Conservation (phyloP, 2,888 invertebrate genomes). For the Hipparchia semele region DNA sequence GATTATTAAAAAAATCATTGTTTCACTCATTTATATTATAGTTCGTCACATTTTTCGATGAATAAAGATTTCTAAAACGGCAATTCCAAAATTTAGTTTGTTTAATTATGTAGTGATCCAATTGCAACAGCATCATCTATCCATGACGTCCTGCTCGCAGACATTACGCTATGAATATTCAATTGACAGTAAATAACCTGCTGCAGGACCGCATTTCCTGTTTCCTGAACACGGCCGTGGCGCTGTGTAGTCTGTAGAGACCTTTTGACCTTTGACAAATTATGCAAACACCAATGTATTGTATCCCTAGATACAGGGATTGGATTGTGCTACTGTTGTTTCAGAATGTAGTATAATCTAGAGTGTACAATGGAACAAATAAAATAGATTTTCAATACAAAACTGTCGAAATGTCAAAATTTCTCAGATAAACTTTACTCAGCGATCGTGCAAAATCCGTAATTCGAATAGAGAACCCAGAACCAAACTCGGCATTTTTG, state of each 20-base stretch:
- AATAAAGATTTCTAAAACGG: too few species aligned
- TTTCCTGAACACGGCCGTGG: neutral
- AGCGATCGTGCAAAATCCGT: too few species aligned
- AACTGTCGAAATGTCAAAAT: too few species aligned
- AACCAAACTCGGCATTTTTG: neutral
- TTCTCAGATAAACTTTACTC: too few species aligned
- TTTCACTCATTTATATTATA: too few species aligned
- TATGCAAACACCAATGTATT: conserved; percentile 12
- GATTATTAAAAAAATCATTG: too few species aligned
- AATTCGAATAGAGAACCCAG: neutral
- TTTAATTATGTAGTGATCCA: neutral
- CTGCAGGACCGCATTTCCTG: conserved; percentile 1
- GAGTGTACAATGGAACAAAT: too few species aligned
- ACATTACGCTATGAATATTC: conserved; percentile 17
- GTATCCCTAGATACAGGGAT: neutral
- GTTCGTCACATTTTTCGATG: neutral
- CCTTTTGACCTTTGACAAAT: conserved; percentile 17
- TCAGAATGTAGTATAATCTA: neutral
- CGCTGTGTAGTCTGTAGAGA: neutral
- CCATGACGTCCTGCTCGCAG: neutral
- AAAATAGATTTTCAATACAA: too few species aligned
- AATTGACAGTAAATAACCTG: conserved; percentile 2
- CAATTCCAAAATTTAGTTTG: neutral
- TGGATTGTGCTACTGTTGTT: conserved; percentile 7
- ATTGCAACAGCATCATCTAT: neutral